These are phyloP conservation scores for Drosophila eugracilis DNA, from an alignment of 1,140 invertebrate genomes.

Conservation along the genomic window DNA sequence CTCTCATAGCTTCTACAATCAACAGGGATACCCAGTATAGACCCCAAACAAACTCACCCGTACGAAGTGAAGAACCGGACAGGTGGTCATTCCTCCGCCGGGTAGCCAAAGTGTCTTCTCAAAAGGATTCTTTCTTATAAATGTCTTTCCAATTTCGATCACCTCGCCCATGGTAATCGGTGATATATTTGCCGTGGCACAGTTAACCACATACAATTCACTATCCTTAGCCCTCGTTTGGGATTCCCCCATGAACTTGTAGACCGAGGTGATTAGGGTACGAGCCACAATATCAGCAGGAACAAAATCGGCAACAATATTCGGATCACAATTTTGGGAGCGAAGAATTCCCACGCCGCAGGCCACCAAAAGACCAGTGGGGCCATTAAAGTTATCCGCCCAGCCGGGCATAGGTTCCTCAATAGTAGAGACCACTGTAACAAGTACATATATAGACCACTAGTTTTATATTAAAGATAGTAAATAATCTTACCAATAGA, in stretches of 20 bases:
- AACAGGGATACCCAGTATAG: neutral
- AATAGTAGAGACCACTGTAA: conserved; percentile 88
- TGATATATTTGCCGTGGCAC: conserved; percentile 88
- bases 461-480: neutral
- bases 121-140: conserved; percentile 87
- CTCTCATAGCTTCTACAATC: neutral
- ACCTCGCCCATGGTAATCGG: conserved; percentile 89
- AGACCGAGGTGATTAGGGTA: conserved; percentile 90
- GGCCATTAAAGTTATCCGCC: conserved; percentile 98
- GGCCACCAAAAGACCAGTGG: conserved; percentile 91
- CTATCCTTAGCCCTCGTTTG: conserved; percentile 1
- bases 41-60: conserved; percentile 77
- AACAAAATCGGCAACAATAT: conserved; percentile 90
- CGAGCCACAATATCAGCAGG: conserved; percentile 95
- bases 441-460: neutral
- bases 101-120: conserved; percentile 90
- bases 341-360: conserved; percentile 89
- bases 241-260: conserved; percentile 86
- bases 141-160: conserved; percentile 85
- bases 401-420: conserved; percentile 91
- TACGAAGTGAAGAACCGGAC: conserved; percentile 86
- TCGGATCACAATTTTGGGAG: conserved; percentile 88
- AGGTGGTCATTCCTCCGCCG: conserved; percentile 85
- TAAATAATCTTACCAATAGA: conserved; percentile 90
- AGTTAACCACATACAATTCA: conserved; percentile 88